Evolutionary conservation across 2,113 vertebrate genomes (phyloP).

Genomic region (Mugil cephalus): DNA sequence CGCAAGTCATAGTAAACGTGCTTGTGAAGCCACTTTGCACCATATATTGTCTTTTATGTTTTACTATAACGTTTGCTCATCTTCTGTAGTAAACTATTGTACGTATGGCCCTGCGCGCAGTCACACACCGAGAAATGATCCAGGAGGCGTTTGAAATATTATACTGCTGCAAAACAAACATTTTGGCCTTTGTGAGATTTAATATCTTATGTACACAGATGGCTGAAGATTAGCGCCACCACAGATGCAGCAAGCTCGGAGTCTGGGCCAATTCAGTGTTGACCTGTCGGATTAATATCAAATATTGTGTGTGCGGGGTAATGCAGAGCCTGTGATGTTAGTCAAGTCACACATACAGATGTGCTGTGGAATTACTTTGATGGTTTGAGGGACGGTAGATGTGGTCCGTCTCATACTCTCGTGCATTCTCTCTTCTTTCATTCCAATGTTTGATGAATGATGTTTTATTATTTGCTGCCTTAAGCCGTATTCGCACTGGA

Average conservation of each 20-base stretch:
- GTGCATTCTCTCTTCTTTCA: too few species aligned
- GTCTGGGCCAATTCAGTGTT: slow-evolving; percentile 23
- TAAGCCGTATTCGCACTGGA: too few species aligned
- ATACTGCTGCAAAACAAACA: slow-evolving; percentile 49
- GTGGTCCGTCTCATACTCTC: background rate
- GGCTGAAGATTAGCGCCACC: slow-evolving; percentile 35
- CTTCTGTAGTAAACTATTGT: too few species aligned
- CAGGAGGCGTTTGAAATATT: slow-evolving; percentile 41
- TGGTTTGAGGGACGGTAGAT: background rate
- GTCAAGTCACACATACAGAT: slow-evolving; percentile 30
- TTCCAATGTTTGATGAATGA: too few species aligned
- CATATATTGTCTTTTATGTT: too few species aligned
- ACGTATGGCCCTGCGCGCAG: too few species aligned
- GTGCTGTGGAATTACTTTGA: slow-evolving; percentile 14
- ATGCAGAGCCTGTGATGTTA: slow-evolving; percentile 5
- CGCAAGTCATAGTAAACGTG: background rate
- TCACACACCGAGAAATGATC: slow-evolving; percentile 8
- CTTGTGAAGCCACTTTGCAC: too few species aligned
- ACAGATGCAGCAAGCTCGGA: background rate
- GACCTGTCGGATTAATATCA: slow-evolving; percentile 60
- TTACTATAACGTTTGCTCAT: too few species aligned
- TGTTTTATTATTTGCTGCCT: too few species aligned
- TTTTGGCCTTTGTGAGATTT: slow-evolving; percentile 31
- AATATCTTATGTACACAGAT: slow-evolving; percentile 55
- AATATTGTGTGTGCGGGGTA: slow-evolving; percentile 29